Percentiles rank a stretch among this genome's conserved stretches.
Conservation (phyloP, 2,888 invertebrate species). For the Physocephala rufipes region DNA sequence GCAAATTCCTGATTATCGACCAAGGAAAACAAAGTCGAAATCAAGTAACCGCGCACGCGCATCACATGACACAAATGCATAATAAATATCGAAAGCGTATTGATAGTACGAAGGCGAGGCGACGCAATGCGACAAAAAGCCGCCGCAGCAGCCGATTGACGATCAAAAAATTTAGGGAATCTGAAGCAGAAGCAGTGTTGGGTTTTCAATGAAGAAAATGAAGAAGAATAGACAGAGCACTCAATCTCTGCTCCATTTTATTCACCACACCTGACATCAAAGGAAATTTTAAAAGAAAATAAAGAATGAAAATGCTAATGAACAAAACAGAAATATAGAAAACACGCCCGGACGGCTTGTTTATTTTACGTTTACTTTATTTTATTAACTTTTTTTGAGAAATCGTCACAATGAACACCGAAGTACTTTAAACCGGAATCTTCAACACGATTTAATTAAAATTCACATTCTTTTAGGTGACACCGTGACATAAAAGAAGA, state of each 20-base stretch:
- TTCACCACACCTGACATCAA: not conserved
- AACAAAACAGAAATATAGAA: no score
- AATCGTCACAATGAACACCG: not conserved
- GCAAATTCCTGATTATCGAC: conserved; percentile 11
- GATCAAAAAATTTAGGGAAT: no score
- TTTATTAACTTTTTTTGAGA: conserved; percentile 1
- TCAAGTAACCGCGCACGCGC: conserved; percentile 18
- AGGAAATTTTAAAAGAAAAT: not conserved
- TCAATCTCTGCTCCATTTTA: conserved; percentile 3
- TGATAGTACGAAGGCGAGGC: not conserved
- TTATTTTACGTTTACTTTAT: no score
- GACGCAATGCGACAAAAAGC: not conserved
- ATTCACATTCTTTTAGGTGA: conserved; percentile 18
- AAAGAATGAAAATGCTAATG: not conserved
- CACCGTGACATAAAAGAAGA: not conserved
- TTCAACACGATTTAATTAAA: conserved; percentile 20
- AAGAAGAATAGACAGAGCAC: not conserved
- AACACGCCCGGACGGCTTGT: not conserved
- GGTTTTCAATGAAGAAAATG: no score
- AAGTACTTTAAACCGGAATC: not conserved
- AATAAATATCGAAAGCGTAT: no score
- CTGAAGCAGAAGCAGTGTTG: not conserved
- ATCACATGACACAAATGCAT: conserved; percentile 51
- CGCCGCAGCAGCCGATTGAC: no score
- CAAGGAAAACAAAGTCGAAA: conserved; percentile 30